phyloP scores from a whole-genome alignment of 2,113 vertebrate genomes.

The Hypanus sabinus region DNA sequence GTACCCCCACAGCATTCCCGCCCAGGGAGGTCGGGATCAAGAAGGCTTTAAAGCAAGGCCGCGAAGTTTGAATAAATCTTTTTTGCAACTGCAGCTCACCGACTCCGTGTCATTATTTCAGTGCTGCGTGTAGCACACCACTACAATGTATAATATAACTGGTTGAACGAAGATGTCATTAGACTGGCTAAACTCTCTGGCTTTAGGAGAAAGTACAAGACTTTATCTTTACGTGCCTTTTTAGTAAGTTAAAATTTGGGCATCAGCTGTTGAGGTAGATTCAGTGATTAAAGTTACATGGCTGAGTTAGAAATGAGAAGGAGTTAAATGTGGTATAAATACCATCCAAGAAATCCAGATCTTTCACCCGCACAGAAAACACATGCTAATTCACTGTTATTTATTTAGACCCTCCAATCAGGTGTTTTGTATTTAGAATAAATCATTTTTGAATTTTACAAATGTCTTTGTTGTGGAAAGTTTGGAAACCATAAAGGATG shows the following conservation, averaged over 20 bases:
- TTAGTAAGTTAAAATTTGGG: neutral
- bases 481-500: constrained; percentile 17
- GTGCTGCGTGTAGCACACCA: neutral
- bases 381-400: neutral
- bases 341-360: neutral
- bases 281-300: neutral
- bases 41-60: no score
- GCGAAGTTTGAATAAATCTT: no score
- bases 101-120: no score
- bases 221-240: neutral
- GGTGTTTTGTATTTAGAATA: neutral
- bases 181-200: neutral
- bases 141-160: neutral
- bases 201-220: neutral
- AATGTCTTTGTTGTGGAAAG: neutral
- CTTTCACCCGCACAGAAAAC: neutral
- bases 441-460: neutral
- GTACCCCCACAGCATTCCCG: no score
- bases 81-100: no score
- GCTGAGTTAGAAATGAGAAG: neutral
- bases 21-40: no score
- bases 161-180: neutral
- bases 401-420: neutral
- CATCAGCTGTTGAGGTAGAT: neutral
- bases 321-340: neutral